Base-by-base conservation (phyloP, 2,888 invertebrate species). In the Drosophila koepferae region DNA sequence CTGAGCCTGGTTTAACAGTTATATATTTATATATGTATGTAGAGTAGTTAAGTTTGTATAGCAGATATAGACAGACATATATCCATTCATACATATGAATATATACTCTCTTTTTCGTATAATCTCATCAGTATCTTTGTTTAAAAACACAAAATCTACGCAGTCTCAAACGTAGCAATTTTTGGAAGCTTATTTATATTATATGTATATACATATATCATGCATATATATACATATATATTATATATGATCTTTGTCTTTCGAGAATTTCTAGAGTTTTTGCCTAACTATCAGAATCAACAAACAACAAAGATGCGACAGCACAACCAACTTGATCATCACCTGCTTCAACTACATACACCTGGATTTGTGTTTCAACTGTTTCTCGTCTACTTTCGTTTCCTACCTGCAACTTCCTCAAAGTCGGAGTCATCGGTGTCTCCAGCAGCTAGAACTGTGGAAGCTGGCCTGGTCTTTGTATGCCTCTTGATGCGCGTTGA, bases 321-420 rank as follows among this genome's bases (percentile, higher is more conserved):
- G 78, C 89, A 85, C 90, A 89, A 89, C 90, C 84, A 86, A 68
- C 62, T 63, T 76, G 54, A 76, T 51, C 68, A 76, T 51, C 68
- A 74, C 59, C 56, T 61, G 43, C 63, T 59, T 58, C 46, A 36
- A 56, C 62, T 55, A 43, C 49, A 43, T 36, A 53, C 23, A 68
- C 38, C 31, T 55, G 36, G 41, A 28, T 55, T 28, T 55, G 20
- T 8, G n/a, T 48, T 62, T 61, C 60, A 48, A 31, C 48, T 48
- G 48, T 48, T 31, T 49, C 16, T 49, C 16, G 49, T 60, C 89
- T 91, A 81, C 91, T 92, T 91, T 88, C 90, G 91, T 90, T 93
- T 92, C 91, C 91, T 91, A 93, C 95, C 95, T 93, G 95, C 95
- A 58, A 97, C 96, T 94, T 96, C 96, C 91, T 96, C 96, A 95